phyloP scores from a whole-genome alignment of 2,113 vertebrate genomes.

The Xyrauchen texanus region DNA sequence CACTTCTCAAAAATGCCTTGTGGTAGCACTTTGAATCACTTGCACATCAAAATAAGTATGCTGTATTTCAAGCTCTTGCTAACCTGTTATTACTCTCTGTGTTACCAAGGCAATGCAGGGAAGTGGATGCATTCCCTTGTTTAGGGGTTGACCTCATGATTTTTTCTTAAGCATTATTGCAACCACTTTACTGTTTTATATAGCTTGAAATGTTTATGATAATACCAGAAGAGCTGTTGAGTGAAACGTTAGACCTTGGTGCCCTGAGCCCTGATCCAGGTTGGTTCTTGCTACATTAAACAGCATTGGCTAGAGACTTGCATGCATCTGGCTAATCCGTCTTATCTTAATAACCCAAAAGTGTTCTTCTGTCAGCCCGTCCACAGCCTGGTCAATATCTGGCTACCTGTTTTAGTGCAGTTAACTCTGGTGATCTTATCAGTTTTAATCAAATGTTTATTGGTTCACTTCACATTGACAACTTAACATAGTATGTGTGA shows the following conservation, averaged over 20 bases:
- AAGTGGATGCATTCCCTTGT: conserved; percentile 15
- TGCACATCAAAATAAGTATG: conserved; percentile 32
- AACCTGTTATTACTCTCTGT: conserved; percentile 54
- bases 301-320: conserved; percentile 40
- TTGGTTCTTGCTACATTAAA: conserved; percentile 47
- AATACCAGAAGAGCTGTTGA: neutral
- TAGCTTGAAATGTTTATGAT: neutral
- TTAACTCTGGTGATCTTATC: conserved; percentile 31
- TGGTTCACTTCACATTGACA: neutral
- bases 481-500: neutral
- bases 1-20: conserved; percentile 22
- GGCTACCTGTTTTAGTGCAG: conserved; percentile 42
- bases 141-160: conserved; percentile 44
- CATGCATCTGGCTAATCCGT: conserved; percentile 64
- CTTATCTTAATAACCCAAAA: conserved; percentile 76
- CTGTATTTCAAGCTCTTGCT: conserved; percentile 36
- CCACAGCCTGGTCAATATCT: conserved; percentile 55
- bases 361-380: conserved; percentile 65
- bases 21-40: conserved; percentile 17
- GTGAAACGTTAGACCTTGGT: conserved; percentile 6
- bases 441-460: neutral
- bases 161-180: neutral
- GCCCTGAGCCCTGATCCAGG: conserved; percentile 18
- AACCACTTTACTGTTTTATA: neutral
- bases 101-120: conserved; percentile 54